Conservation (phyloP, 1,140 invertebrate species). For the Lepeophtheirus salmonis region DNA sequence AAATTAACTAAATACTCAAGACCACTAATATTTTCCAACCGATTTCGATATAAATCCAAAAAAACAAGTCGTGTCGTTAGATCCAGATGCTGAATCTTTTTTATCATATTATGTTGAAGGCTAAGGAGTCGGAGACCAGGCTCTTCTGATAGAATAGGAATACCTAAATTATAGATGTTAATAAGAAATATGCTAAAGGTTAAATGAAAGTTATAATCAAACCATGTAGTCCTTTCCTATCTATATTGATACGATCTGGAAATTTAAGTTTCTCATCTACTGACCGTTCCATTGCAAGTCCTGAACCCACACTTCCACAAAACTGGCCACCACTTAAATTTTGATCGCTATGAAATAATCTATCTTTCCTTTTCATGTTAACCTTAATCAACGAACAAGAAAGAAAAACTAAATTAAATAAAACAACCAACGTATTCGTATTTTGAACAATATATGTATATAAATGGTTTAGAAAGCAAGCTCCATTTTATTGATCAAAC, state of each 20-base stretch:
- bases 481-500: too few relatives aligned
- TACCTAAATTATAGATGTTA: too few relatives aligned
- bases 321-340: too few relatives aligned
- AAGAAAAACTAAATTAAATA: too few relatives aligned
- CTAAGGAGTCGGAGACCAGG: conserved; percentile 57
- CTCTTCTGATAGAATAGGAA: conserved; percentile 54
- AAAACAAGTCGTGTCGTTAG: conserved; percentile 57
- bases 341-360: too few relatives aligned
- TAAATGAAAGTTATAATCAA: neutral
- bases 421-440: too few relatives aligned
- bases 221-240: conserved; percentile 6
- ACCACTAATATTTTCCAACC: conserved; percentile 60
- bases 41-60: conserved; percentile 81
- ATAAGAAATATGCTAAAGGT: neutral
- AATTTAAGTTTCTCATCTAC: neutral
- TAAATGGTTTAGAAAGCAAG: too few relatives aligned
- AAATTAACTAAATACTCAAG: conserved; percentile 52
- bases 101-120: conserved; percentile 72
- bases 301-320: neutral
- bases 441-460: too few relatives aligned
- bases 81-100: conserved; percentile 42
- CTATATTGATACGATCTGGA: conserved; percentile 7
- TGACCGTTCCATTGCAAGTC: conserved; percentile 1
- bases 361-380: too few relatives aligned
- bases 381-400: too few relatives aligned